Percentiles rank a stretch among this genome's conserved stretches.
Conservation (phyloP, 2,888 invertebrate genomes). For the Salpingus planirostris region DNA sequence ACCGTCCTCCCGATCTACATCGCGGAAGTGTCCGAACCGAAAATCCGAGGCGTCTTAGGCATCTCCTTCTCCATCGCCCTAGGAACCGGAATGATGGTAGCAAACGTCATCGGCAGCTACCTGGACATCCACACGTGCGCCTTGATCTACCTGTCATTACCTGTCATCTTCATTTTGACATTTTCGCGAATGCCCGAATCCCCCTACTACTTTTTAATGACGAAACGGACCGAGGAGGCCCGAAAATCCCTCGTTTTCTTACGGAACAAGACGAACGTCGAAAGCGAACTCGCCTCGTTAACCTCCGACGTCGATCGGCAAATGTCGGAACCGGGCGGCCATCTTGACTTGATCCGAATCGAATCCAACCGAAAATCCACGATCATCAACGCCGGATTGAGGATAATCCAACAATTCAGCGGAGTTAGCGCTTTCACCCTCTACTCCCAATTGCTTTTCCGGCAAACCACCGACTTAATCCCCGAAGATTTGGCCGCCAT, state of each 20-base stretch:
- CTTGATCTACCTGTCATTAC: conserved; percentile 15
- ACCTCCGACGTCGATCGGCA: conserved; percentile 27
- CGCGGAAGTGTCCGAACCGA: conserved; percentile 23
- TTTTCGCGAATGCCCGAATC: conserved; percentile 31
- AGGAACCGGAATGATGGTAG: conserved; percentile 14
- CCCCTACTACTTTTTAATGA: conserved; percentile 31
- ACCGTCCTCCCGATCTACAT: conserved; percentile 25
- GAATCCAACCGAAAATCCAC: conserved; percentile 28
- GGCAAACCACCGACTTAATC: conserved; percentile 10
- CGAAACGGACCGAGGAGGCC: conserved; percentile 22
- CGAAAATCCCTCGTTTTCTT: conserved; percentile 23
- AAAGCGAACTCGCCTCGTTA: conserved; percentile 24
- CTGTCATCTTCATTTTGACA: conserved; percentile 21
- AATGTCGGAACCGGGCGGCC: conserved; percentile 26
- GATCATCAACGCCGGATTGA: conserved; percentile 20
- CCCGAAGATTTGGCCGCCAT: conserved; percentile 6
- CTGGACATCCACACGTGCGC: conserved; percentile 17
- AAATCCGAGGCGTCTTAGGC: conserved; percentile 17
- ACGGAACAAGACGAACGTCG: conserved; percentile 24
- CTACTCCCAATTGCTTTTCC: conserved; percentile 24
- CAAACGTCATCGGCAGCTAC: conserved; percentile 26
- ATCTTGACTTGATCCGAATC: conserved; percentile 27
- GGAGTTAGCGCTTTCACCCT: conserved; percentile 27
- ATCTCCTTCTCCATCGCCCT: conserved; percentile 14
- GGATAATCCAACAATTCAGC: conserved; percentile 29